Evolutionary conservation across 2,888 invertebrate species (phyloP).

Genomic region (Xylota sylvarum): DNA sequence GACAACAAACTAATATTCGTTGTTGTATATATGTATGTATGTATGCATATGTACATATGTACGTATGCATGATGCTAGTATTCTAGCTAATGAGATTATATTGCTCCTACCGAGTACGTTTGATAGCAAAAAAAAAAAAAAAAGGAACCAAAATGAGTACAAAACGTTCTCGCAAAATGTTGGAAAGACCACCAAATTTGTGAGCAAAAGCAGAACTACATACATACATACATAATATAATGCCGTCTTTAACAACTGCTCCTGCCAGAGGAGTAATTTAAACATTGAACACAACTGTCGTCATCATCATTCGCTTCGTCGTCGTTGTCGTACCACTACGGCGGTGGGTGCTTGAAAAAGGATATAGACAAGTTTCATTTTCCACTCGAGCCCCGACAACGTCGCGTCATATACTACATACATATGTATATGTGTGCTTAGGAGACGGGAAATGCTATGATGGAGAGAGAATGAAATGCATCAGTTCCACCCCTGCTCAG

Average conservation of each 20-base stretch:
- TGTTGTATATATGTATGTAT: too few species aligned
- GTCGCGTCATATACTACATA: not conserved
- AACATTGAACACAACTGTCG: constrained; percentile 19
- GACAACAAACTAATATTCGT: too few species aligned
- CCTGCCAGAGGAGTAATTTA: constrained; percentile 11
- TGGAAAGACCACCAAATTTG: constrained; percentile 17
- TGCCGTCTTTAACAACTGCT: constrained; percentile 1
- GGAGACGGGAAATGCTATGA: not conserved
- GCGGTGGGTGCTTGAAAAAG: constrained; percentile 18
- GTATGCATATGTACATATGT: too few species aligned
- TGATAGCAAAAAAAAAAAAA: too few species aligned
- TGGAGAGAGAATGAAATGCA: constrained; percentile 2
- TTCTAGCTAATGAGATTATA: too few species aligned
- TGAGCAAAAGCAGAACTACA: not conserved
- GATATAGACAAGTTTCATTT: constrained; percentile 23
- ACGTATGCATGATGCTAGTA: too few species aligned
- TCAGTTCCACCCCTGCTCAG: not conserved
- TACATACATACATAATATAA: not conserved
- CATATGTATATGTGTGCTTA: constrained; percentile 1
- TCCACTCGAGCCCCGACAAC: not conserved
- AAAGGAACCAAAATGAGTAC: too few species aligned
- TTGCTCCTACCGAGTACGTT: too few species aligned
- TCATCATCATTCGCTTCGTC: not conserved
- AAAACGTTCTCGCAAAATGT: constrained; percentile 55
- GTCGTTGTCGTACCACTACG: constrained; percentile 12